Evolutionary conservation across 2,113 vertebrate species (phyloP), one percentile per base, ranked within the genome.

Genomic region (Grammomys surdaster): DNA sequence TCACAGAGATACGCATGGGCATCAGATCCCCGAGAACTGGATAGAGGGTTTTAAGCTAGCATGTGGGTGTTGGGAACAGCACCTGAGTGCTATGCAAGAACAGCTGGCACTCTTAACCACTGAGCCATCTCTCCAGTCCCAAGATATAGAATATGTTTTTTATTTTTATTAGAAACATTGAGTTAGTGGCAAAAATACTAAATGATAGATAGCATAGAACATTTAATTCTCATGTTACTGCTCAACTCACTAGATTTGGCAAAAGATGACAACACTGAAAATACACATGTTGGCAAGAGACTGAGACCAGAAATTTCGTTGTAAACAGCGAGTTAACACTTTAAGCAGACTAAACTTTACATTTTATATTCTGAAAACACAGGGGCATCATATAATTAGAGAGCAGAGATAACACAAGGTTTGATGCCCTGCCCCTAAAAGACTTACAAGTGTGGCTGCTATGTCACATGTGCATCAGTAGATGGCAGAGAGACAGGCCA

Each of bases 281-380:
- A n/a, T 67, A 63, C 67, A 72, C 28, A 77, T 48, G 1, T 19
- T 63, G 31, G 63, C 69, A 81, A 91, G 43, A 91, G 28, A 82
- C 12, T 19, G n/a, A 48, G 46, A 48, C 46, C 46, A 48, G 65
- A 95, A 76, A 93, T 78, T 67, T 17, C 72, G 8, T 51, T 13
- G 6, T 40, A 88, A 56, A 46, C 56, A 93, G 33, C 76, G 20
- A 95, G 22, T 76, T 46, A 73, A 77, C 40, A 65, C 56, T 40
- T 84, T 26, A 63, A 63, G 22, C 7, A 86, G 46, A 86, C 75
- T 90, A 84, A 85, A 78, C 22, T 88, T 67, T 84, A 28, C 24
- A 76, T 76, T 88, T 92, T 77, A 96, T 31, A 93, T 78, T 93
- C n/a, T 90, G 40, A 95, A 90, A 46, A 51, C 75, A 82, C n/a